Conservation (phyloP, 2,888 invertebrate species). For the Frankliniella fusca region DNA sequence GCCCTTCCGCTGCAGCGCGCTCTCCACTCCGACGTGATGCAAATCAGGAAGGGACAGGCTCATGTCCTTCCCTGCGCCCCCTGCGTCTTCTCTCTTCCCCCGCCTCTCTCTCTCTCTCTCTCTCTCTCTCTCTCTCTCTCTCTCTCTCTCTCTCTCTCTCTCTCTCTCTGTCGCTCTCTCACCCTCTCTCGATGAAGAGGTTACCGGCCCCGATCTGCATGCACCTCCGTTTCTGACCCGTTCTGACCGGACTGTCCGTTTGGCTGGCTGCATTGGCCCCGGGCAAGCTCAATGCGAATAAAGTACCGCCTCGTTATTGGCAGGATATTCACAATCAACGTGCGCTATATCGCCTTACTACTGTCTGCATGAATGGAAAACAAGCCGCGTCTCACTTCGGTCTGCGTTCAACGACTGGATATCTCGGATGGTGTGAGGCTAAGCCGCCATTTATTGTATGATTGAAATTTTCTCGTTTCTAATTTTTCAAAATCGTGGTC, state of each 20-base stretch:
- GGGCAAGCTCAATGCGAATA: neutral
- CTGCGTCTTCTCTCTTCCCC: neutral
- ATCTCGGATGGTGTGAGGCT: no score
- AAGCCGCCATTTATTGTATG: no score
- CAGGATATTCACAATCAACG: neutral
- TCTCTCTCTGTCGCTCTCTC: constrained; percentile 11
- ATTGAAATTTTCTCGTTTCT: no score
- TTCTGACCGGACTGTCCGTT: neutral
- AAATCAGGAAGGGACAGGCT: neutral
- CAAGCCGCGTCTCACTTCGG: no score
- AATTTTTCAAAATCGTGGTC: no score
- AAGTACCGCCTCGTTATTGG: neutral
- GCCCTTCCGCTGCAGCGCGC: neutral
- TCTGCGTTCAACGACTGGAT: no score
- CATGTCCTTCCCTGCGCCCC: neutral
- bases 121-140: constrained; percentile 18
- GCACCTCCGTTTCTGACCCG: neutral
- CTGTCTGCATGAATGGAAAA: no score
- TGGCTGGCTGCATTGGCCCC: neutral
- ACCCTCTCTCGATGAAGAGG: constrained; percentile 13
- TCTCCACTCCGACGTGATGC: neutral
- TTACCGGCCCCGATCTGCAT: neutral
- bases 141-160: constrained; percentile 18
- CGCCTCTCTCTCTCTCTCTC: constrained; percentile 10
- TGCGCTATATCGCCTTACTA: no score